These are phyloP conservation scores for Acanthosepion esculentum DNA, from an alignment of 2,888 invertebrate genomes.

Conservation along the genomic window DNA sequence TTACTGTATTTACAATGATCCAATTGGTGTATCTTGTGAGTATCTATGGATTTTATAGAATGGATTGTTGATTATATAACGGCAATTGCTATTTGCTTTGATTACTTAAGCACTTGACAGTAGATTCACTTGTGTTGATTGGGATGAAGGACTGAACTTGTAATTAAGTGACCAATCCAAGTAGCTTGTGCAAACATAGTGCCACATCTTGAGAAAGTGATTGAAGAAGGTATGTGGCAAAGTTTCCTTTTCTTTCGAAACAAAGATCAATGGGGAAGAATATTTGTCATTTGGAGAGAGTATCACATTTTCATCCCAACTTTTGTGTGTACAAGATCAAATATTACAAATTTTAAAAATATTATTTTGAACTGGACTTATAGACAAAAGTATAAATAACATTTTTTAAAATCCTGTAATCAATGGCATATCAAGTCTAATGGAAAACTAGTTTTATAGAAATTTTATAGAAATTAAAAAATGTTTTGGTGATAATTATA, in stretches of 20 bases:
- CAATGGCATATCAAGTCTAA: too few relatives aligned
- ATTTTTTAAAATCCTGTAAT: too few relatives aligned
- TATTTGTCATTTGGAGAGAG: too few relatives aligned
- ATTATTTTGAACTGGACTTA: too few relatives aligned
- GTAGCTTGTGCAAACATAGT: not conserved
- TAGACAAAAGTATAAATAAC: too few relatives aligned
- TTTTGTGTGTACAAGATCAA: too few relatives aligned
- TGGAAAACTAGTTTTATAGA: too few relatives aligned
- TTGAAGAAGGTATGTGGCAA: not conserved
- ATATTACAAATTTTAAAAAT: too few relatives aligned
- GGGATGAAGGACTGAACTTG: not conserved
- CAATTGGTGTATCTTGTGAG: not conserved
- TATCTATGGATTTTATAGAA: not conserved
- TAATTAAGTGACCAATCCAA: conserved; percentile 1
- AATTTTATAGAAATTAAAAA: too few relatives aligned
- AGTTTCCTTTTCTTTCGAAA: not conserved
- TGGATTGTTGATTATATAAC: not conserved
- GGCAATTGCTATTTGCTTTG: not conserved
- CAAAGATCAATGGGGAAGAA: too few relatives aligned
- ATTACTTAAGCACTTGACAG: not conserved
- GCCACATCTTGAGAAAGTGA: not conserved
- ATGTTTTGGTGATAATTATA: too few relatives aligned
- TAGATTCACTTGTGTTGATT: not conserved
- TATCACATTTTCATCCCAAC: too few relatives aligned
- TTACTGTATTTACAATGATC: not conserved